phyloP scores from a whole-genome alignment of 2,113 vertebrate genomes.

The Colistium nudipinnis region DNA sequence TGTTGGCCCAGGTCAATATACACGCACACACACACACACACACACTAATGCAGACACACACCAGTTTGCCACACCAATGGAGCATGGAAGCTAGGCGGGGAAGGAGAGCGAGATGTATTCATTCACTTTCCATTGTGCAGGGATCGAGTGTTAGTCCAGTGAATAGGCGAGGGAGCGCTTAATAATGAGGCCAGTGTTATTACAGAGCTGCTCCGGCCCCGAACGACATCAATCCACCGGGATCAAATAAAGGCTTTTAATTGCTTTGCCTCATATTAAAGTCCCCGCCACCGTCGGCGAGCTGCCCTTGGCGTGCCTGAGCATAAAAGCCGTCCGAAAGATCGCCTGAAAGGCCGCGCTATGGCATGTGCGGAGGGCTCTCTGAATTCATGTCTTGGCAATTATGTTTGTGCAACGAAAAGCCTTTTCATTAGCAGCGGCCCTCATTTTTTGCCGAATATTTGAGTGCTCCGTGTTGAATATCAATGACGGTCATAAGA shows the following conservation, averaged over 20 bases:
- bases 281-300: conserved; percentile 57
- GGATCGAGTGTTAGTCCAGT: conserved; percentile 76
- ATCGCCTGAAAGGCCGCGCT: conserved; percentile 66
- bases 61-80: conserved; percentile 70
- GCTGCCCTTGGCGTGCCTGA: conserved; percentile 70
- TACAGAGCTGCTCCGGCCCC: conserved; percentile 68
- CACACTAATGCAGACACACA: conserved; percentile 37
- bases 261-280: conserved; percentile 80
- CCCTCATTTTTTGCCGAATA: conserved; percentile 57
- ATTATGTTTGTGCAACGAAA: conserved; percentile 68
- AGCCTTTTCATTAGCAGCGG: conserved; percentile 66
- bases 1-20: conserved; percentile 66
- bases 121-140: conserved; percentile 78
- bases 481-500: conserved; percentile 67
- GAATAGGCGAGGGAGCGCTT: conserved; percentile 69
- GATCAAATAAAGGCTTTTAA: conserved; percentile 82
- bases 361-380: conserved; percentile 46
- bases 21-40: conserved; percentile 47
- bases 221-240: conserved; percentile 77
- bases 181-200: conserved; percentile 80
- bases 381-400: conserved; percentile 53
- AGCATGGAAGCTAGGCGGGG: conserved; percentile 71
- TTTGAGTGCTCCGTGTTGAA: conserved; percentile 59
- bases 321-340: conserved; percentile 65
- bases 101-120: conserved; percentile 75